Conservation (phyloP, 2,113 vertebrate genomes). For the Syngnathus scovelli region DNA sequence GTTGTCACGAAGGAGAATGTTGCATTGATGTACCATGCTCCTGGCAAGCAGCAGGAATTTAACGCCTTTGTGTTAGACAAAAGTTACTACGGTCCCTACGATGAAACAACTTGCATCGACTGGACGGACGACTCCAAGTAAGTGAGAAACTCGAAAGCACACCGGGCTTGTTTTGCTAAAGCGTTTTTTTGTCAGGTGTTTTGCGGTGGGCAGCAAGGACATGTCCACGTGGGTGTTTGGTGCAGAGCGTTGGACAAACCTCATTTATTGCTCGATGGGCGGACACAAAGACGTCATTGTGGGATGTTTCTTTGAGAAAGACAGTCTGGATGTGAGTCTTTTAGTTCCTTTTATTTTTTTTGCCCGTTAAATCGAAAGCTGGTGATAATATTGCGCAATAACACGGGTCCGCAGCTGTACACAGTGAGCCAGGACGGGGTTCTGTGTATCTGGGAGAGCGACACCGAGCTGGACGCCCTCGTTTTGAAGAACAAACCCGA, state of each 20-base stretch:
- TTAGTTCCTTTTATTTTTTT: neutral
- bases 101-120: constrained; percentile 94
- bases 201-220: constrained; percentile 93
- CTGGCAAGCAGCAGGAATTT: constrained; percentile 85
- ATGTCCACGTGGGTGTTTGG: constrained; percentile 97
- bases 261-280: constrained; percentile 89
- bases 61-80: constrained; percentile 94
- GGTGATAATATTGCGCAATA: too few species aligned
- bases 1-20: constrained; percentile 88
- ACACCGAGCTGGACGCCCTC: constrained; percentile 79
- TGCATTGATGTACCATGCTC: constrained; percentile 89
- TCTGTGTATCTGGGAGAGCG: constrained; percentile 90
- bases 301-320: constrained; percentile 89
- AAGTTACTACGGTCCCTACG: constrained; percentile 90
- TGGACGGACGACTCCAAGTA: constrained; percentile 96
- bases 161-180: too few species aligned
- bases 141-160: constrained; percentile 24
- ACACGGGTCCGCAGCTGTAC: constrained; percentile 74
- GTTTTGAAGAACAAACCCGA: constrained; percentile 62
- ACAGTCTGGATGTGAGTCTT: constrained; percentile 88
- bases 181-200: constrained; percentile 73
- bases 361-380: neutral
- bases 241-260: constrained; percentile 90
- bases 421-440: constrained; percentile 89
- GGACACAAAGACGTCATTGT: constrained; percentile 91